These are phyloP conservation scores for Fratercula arctica DNA, from an alignment of 2,797 vertebrate species.

Conservation along the genomic window DNA sequence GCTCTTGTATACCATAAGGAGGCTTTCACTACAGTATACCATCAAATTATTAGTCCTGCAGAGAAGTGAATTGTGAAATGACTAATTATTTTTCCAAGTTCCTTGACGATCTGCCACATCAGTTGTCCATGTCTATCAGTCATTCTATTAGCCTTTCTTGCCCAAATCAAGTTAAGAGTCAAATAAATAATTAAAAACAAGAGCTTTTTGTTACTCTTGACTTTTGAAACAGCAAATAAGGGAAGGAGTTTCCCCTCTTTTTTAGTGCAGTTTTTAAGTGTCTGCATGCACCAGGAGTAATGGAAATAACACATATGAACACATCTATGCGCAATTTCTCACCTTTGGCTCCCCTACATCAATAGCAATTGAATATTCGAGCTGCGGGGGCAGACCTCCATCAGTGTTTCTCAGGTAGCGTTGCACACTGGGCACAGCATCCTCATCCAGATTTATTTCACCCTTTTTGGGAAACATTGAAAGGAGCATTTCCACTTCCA, in stretches of 20 bases:
- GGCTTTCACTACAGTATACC: neutral
- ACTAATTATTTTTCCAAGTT: neutral
- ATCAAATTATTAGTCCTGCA: neutral
- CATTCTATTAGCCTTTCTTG: neutral
- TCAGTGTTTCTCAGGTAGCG: conserved; percentile 61
- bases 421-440: conserved; percentile 56
- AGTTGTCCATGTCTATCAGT: neutral
- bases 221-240: neutral
- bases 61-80: neutral
- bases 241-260: rapidly evolving
- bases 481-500: conserved; percentile 80
- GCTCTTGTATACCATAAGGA: neutral
- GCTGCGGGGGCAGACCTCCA: conserved; percentile 65
- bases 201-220: neutral
- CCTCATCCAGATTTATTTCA: conserved; percentile 72
- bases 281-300: neutral
- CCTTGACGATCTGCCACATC: neutral
- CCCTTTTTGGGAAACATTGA: conserved; percentile 81
- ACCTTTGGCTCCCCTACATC: conserved; percentile 72
- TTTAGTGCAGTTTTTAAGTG: neutral
- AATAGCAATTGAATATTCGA: conserved; percentile 68
- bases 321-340: neutral
- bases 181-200: neutral
- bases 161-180: neutral
- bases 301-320: neutral